phyloP scores from a whole-genome alignment of 2,797 vertebrate genomes.

The Gadopsis marmoratus region DNA sequence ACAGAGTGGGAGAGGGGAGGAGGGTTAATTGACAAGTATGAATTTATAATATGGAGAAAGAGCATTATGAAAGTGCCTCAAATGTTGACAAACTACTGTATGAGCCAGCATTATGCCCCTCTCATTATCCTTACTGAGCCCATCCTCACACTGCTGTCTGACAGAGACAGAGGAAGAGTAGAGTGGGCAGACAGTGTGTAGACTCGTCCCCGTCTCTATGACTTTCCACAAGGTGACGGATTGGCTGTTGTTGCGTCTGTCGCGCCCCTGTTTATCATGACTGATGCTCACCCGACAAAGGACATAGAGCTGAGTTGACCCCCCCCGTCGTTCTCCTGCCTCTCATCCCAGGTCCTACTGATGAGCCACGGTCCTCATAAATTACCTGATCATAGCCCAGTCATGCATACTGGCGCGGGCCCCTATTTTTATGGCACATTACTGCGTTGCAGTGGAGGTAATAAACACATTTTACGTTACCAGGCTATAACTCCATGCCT shows the following conservation, averaged over 20 bases:
- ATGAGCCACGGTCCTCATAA: conserved; percentile 73
- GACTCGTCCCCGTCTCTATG: conserved; percentile 39
- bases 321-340: conserved; percentile 8
- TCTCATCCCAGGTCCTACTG: conserved; percentile 44
- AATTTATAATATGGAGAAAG: conserved; percentile 44
- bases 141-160: conserved; percentile 54
- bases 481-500: conserved; percentile 56
- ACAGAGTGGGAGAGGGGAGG: not conserved
- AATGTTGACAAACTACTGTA: conserved; percentile 41
- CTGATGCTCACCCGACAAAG: conserved; percentile 62
- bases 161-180: conserved; percentile 45
- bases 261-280: conserved; percentile 71
- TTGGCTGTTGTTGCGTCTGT: conserved; percentile 59
- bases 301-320: conserved; percentile 53
- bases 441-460: conserved; percentile 54
- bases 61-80: conserved; percentile 24
- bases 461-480: conserved; percentile 72
- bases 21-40: conserved; percentile 26
- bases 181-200: conserved; percentile 5
- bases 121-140: conserved; percentile 23
- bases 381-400: conserved; percentile 71
- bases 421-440: conserved; percentile 70
- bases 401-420: conserved; percentile 45
- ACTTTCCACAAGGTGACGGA: conserved; percentile 71
- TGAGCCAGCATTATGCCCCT: conserved; percentile 2